Evolutionary conservation across 2,888 invertebrate species (phyloP), one percentile per base, ranked within the genome.

Genomic region (Hyalella azteca): DNA sequence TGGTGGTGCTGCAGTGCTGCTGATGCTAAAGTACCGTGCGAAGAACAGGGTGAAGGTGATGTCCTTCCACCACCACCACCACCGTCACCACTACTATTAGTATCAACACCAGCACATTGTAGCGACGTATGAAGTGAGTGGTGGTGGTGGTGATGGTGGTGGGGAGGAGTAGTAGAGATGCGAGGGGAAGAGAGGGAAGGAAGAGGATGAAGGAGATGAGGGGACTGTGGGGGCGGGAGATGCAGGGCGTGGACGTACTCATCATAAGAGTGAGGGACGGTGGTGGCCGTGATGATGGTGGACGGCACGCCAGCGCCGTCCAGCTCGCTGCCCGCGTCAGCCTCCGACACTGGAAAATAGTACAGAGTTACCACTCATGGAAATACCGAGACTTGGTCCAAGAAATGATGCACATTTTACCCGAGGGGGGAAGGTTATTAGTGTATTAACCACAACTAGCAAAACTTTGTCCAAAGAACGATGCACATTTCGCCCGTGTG

Each of bases 291-390:
- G 66, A 40, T 40, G 77, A 59, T 36, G 77, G 45, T 76, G n/a
- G 77, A 19, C 11, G 77, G 3, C n/a, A 39, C 36, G n/a, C 39
- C 36, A n/a, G 29, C 66, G 66, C 36, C 36, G 7, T 66, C 66
- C 39, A 66, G 36, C 7, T 66, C 66, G 32, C 36, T 19, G 22
- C 66, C 66, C 9, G 32, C 36, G n/a, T 66, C 66, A 13, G 66
- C 75, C 48, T 75, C 75, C 75, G 75, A 75, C 75, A 66, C 66
- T 66, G 66, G 19, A 66, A 66, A 36, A 36, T 19, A 36, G 19
- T 5, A 19, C 0, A 66, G 19, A 22, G 7, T 54, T 54, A 54
- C n/a, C n/a, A n/a, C n/a, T n/a, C n/a, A n/a, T n/a, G n/a, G n/a
- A n/a, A n/a, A n/a, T n/a, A n/a, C n/a, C n/a, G n/a, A n/a, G n/a